Evolutionary conservation across 2,797 vertebrate genomes (phyloP).

Genomic region (Momotus momota): DNA sequence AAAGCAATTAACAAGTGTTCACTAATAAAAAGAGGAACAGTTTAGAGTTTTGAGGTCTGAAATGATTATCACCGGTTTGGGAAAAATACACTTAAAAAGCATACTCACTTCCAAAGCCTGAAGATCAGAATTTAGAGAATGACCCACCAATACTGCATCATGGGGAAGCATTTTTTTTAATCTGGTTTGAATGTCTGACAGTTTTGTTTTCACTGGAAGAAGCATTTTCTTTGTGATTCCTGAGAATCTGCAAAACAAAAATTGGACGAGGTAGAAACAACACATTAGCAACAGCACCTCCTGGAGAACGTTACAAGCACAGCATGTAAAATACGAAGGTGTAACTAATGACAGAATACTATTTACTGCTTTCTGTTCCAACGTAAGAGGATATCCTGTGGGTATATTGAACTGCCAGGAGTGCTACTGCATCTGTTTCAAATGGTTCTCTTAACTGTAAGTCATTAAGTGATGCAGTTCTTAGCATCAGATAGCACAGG

Average conservation of each 20-base stretch:
- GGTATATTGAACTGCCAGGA: background rate
- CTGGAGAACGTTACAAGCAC: background rate
- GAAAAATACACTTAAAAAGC: background rate
- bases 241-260: slow-evolving; percentile 84
- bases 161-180: slow-evolving; percentile 83
- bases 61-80: background rate
- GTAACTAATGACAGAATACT: background rate
- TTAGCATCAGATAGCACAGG: background rate
- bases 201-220: slow-evolving; percentile 81
- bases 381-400: background rate
- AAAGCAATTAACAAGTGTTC: background rate
- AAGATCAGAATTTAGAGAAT: slow-evolving; percentile 89
- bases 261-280: background rate
- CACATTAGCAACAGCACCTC: background rate
- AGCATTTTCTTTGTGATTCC: slow-evolving; percentile 87
- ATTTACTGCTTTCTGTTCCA: background rate
- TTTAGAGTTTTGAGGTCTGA: background rate
- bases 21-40: background rate
- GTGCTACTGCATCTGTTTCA: background rate
- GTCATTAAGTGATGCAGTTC: background rate
- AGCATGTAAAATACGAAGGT: background rate
- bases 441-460: background rate
- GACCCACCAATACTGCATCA: slow-evolving; percentile 90
- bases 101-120: slow-evolving; percentile 85
- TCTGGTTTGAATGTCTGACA: slow-evolving; percentile 83